These are phyloP conservation scores for Calyptomena viridis DNA, from an alignment of 2,113 vertebrate species.

Conservation along the genomic window DNA sequence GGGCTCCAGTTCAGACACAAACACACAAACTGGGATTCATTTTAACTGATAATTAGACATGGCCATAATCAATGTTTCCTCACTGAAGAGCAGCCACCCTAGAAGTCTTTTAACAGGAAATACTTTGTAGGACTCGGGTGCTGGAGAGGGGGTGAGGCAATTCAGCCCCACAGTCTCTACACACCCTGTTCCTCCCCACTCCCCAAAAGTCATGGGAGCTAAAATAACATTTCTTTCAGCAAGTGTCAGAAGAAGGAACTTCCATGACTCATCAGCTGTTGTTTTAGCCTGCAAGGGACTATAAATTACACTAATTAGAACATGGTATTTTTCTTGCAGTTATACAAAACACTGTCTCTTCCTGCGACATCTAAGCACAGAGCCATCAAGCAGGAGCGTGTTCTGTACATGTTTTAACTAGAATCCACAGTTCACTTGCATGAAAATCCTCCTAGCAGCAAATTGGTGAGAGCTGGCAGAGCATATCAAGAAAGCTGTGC, in stretches of 20 bases:
- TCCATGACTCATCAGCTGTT: slow-evolving; percentile 64
- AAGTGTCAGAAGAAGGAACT: slow-evolving; percentile 47
- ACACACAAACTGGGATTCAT: background rate
- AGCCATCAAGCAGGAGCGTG: slow-evolving; percentile 26
- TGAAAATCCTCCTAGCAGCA: slow-evolving; percentile 48
- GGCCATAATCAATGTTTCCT: background rate
- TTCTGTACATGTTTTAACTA: slow-evolving; percentile 23
- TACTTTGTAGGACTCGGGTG: background rate
- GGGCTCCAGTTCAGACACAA: background rate
- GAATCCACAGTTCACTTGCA: slow-evolving; percentile 1
- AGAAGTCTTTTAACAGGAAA: background rate
- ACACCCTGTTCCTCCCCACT: background rate
- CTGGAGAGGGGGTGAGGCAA: background rate
- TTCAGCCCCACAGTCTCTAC: background rate
- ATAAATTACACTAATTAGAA: slow-evolving; percentile 69
- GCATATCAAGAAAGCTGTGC: background rate
- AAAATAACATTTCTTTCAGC: slow-evolving; percentile 58
- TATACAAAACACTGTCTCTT: slow-evolving; percentile 58
- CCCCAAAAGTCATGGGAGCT: background rate
- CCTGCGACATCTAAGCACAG: slow-evolving; percentile 42
- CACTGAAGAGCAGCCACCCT: background rate
- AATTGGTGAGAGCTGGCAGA: slow-evolving; percentile 44
- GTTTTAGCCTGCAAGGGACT: slow-evolving; percentile 59
- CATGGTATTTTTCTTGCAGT: slow-evolving; percentile 60
- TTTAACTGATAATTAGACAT: background rate